These are phyloP conservation scores for Mus musculus DNA, from an alignment of 2,113 vertebrate genomes.

Conservation along the genomic window GRCm39 chr12:40299501-40300000, in stretches of 20 bases:
- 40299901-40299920: too few relatives aligned
- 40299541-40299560: not conserved
- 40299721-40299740: not conserved
- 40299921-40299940: not conserved
- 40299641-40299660: conserved; percentile 2
- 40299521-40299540: not conserved
- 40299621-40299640: not conserved
- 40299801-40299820: not conserved
- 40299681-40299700: not conserved
- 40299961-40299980: not conserved
- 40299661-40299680: not conserved
- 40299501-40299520: not conserved
- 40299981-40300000: not conserved
- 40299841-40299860: not conserved
- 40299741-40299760: not conserved
- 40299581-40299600: not conserved
- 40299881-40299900: not conserved
- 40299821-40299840: not conserved
- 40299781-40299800: not conserved
- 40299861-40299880: too few relatives aligned
- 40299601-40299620: not conserved
- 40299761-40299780: not conserved
- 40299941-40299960: not conserved
- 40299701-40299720: not conserved
- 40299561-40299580: not conserved